A percentile compares a stretch with the other conserved stretches of the same genome.
phyloP scores from a whole-genome alignment of 2,888 invertebrate genomes.

The Spialia ferax region DNA sequence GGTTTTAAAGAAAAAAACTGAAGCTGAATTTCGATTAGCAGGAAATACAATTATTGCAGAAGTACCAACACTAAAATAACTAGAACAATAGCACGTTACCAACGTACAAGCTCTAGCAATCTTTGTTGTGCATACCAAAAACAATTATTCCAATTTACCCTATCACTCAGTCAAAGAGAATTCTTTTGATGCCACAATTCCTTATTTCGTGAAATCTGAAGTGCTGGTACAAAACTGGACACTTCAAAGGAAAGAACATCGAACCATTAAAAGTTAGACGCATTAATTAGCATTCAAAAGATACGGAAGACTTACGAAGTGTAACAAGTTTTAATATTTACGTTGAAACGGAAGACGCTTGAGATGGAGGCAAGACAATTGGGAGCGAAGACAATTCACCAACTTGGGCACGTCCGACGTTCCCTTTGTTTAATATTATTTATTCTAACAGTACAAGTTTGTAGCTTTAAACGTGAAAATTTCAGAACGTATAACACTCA shows the following conservation, averaged over 20 bases:
- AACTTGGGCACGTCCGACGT: conserved; percentile 34
- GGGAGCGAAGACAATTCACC: conserved; percentile 32
- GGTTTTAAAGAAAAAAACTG: conserved; percentile 17
- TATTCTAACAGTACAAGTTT: conserved; percentile 35
- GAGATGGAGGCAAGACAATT: conserved; percentile 33
- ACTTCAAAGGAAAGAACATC: conserved; percentile 3
- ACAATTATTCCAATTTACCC: too few relatives aligned
- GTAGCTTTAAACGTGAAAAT: conserved; percentile 26
- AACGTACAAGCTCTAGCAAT: too few relatives aligned
- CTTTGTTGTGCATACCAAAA: too few relatives aligned
- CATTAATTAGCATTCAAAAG: conserved; percentile 39
- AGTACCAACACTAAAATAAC: not conserved
- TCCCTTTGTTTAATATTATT: conserved; percentile 36
- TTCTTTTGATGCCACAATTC: not conserved
- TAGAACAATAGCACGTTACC: too few relatives aligned
- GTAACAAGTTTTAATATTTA: conserved; percentile 40
- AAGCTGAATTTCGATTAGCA: conserved; percentile 1
- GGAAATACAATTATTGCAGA: not conserved
- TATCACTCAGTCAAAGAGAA: too few relatives aligned
- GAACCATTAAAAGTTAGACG: conserved; percentile 2
- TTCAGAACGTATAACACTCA: not conserved
- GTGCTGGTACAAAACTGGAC: not conserved
- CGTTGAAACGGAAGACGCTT: conserved; percentile 27
- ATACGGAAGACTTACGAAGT: conserved; percentile 35
- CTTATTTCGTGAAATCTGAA: not conserved